Base-by-base conservation (phyloP, 2,888 invertebrate genomes). In the Caenorhabditis sp. region DNA sequence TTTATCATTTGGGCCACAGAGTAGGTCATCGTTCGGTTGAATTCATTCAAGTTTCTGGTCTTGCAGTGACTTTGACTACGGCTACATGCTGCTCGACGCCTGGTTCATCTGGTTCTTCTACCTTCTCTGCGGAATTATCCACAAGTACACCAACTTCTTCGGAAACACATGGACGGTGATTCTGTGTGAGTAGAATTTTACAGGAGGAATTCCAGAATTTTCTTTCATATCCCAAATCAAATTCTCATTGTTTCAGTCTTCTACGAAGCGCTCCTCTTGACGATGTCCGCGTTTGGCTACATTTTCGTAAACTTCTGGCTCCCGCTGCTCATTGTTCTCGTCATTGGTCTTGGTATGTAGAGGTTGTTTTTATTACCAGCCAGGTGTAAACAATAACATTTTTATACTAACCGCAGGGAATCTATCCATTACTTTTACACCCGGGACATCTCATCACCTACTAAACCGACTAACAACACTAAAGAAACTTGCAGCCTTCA, bases 51-150 rank as follows among this genome's bases (percentile, higher is more conserved):
- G 9, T 6, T 3, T 47, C 47, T 2, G 32, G 24, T 40, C 32
- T n/a, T 61, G 13, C 28, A 47, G 44, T n/a, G 61, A 61, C 9
- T 61, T 18, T 18, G 61, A 61, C n/a, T n/a, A n/a, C 1, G 61
- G 61, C 18, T 47, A 61, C 44, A 24, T 24, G 4, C 1, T 61
- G 0, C 28, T 61, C 15, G 6, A 61, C 47, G 15, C 18, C 1
- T 61, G 61, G 61, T 3, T 22, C 18, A 1, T 44, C 8, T 47
- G 44, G 44, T n/a, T 47, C 11, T 0, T 28, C 2, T 61, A 61
- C 18, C 47, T 61, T 2, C 2, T 8, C 28, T 2, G 2, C 47
- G 61, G 47, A 0, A 47, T 61, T 15, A n/a, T 61, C 3, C 61
- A 47, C 0, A 44, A 2, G 4, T 61, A 61, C 61, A 61, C 61